These are phyloP conservation scores for Brachionus plicatilis DNA, from an alignment of 1,140 invertebrate species.

Conservation along the genomic window DNA sequence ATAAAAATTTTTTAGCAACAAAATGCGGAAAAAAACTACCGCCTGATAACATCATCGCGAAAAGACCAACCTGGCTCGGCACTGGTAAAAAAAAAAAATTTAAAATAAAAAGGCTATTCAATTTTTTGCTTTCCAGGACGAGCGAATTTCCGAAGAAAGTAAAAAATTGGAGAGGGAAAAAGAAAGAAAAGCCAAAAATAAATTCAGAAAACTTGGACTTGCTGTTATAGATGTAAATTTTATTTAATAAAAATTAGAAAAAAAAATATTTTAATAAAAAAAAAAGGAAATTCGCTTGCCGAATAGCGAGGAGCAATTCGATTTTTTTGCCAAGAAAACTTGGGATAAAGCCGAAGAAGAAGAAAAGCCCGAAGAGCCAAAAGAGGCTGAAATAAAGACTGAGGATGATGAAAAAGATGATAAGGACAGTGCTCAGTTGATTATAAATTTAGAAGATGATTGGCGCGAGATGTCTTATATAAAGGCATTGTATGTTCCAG, in stretches of 20 bases:
- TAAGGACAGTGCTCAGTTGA: slow-evolving; percentile 41
- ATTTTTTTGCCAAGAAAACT: slow-evolving; percentile 49
- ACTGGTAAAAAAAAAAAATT: not conserved
- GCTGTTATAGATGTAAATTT: slow-evolving; percentile 9
- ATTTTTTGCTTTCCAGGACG: not conserved
- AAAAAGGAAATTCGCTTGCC: slow-evolving; percentile 46
- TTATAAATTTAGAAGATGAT: slow-evolving; percentile 40
- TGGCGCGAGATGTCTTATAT: slow-evolving; percentile 41
- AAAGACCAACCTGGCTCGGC: not conserved
- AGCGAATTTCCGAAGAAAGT: not conserved
- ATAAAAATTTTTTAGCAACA: not conserved
- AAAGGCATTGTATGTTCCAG: slow-evolving; percentile 40
- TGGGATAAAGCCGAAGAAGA: slow-evolving; percentile 48
- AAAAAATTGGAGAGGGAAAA: not conserved
- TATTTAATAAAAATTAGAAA: not conserved
- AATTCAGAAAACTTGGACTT: not conserved
- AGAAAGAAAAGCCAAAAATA: slow-evolving; percentile 1
- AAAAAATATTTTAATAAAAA: not conserved
- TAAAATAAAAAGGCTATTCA: too few species aligned
- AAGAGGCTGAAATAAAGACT: slow-evolving; percentile 42
- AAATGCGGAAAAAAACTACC: too few species aligned
- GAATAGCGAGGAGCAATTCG: slow-evolving; percentile 48
- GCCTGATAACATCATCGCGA: not conserved
- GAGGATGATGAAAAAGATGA: not conserved
- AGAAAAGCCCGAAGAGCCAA: slow-evolving; percentile 41